Evolutionary conservation across 2,113 vertebrate genomes (phyloP), one percentile per base, ranked within the genome.

Genomic region (Potamarius usumacintae): DNA sequence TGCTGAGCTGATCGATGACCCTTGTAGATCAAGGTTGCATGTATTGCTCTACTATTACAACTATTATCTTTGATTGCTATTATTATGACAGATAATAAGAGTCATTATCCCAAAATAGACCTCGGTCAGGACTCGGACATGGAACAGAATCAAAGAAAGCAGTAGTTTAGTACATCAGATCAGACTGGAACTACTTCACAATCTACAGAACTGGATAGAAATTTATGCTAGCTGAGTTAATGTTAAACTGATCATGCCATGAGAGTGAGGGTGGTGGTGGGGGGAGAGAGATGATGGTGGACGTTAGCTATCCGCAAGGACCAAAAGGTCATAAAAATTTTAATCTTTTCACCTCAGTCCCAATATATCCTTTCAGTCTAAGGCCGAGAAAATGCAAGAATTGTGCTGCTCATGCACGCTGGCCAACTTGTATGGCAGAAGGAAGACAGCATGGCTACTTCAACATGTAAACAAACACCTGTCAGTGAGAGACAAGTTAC

Each of bases 61-160:
- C 57, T 81, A 42, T 60, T 81, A 62, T 50, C 18, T 60, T 80
- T 58, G 34, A 80, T 80, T 30, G 30, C 53, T 80, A 80, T 81
- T 80, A 58, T 30, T 80, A 80, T 58, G 53, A 80, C 27, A 58
- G 55, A 34, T 81, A 34, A 42, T 81, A 42, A 20, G 7, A 79
- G 8, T 62, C 79, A 34, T 80, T 80, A 60, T 7, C 30, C 18
- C 27, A 10, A 81, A 81, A 81, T 12, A 60, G 79, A 42, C 55
- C 27, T 60, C 1, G 15, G 20, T 34, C 55, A 58, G 27, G 14
- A 57, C 52, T 8, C 2, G 14, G n/a, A 57, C 15, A 27, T 57
- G 25, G 52, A 55, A n/a, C 50, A 55, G 50, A 55, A 53, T 7
- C 22, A 78, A 27, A n/a, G 14, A 48, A 72, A 72, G 17, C 18